phyloP scores from a whole-genome alignment of 1,140 invertebrate genomes.

The Megathymus violae region DNA sequence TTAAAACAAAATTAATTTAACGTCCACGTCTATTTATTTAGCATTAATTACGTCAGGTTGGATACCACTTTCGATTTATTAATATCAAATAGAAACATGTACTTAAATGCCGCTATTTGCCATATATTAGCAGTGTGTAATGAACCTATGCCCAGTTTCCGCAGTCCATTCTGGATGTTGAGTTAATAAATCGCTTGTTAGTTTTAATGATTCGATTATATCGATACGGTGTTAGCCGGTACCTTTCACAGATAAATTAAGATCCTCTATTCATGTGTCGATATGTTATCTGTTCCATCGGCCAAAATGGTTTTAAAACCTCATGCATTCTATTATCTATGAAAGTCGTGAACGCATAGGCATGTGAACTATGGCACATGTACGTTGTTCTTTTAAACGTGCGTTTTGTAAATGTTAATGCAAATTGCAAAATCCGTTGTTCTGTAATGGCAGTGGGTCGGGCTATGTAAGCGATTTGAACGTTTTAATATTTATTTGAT shows the following conservation, averaged over 20 bases:
- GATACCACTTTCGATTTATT: slow-evolving; percentile 24
- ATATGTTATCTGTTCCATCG: slow-evolving; percentile 61
- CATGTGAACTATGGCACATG: slow-evolving; percentile 37
- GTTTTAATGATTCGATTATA: slow-evolving; percentile 72
- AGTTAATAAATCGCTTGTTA: slow-evolving; percentile 66
- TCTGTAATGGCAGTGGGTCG: not conserved
- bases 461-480: too few relatives aligned
- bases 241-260: slow-evolving; percentile 78
- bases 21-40: slow-evolving; percentile 11
- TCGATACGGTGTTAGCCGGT: slow-evolving; percentile 70
- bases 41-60: slow-evolving; percentile 3
- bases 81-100: slow-evolving; percentile 26
- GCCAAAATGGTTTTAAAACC: slow-evolving; percentile 67
- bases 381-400: not conserved
- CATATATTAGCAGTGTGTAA: slow-evolving; percentile 32
- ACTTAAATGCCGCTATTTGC: slow-evolving; percentile 25
- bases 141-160: slow-evolving; percentile 25
- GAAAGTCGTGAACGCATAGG: slow-evolving; percentile 57
- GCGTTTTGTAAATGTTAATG: not conserved
- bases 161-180: slow-evolving; percentile 37
- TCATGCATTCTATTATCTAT: slow-evolving; percentile 69
- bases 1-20: slow-evolving; percentile 7
- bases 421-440: not conserved
- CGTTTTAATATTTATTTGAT: too few relatives aligned
- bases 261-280: slow-evolving; percentile 78